A percentile compares a stretch with the other conserved stretches of the same genome.
phyloP scores from a whole-genome alignment of 64 coral and sea anemone species.

The Montipora efflorescens region DNA sequence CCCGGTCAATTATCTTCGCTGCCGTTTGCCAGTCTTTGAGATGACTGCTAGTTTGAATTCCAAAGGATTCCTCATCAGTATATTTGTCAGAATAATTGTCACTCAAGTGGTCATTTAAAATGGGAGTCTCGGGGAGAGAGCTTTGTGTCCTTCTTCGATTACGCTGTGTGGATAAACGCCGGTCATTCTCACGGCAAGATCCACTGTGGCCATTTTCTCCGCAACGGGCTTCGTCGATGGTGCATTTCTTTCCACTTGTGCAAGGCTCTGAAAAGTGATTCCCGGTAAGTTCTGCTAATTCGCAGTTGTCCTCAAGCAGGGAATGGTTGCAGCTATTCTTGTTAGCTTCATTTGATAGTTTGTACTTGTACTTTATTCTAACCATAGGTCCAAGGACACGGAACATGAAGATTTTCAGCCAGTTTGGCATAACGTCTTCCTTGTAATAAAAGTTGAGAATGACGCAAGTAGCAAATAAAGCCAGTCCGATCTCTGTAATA shows the following conservation, averaged over 20 bases:
- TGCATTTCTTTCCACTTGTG: background rate
- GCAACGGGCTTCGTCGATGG: background rate
- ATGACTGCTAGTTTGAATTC: constrained; percentile 12
- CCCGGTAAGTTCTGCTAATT: constrained; percentile 35
- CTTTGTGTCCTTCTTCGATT: constrained; percentile 24
- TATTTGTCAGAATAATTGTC: background rate
- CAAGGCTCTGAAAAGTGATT: background rate
- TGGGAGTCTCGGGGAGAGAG: constrained; percentile 41
- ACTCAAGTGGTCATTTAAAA: constrained; percentile 16
- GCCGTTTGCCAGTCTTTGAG: constrained; percentile 85
- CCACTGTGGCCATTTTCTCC: constrained; percentile 12
- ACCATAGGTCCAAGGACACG: constrained; percentile 71
- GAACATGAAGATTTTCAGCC: constrained; percentile 76
- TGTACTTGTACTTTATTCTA: constrained; percentile 53
- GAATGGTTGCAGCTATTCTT: constrained; percentile 6
- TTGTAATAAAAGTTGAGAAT: constrained; percentile 92
- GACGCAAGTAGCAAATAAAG: constrained; percentile 77
- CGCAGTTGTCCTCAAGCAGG: constrained; percentile 46
- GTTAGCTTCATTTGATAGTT: background rate
- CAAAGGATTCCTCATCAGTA: background rate
- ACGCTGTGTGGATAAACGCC: constrained; percentile 20
- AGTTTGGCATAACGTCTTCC: constrained; percentile 71
- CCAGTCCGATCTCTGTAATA: constrained; percentile 83
- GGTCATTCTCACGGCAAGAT: background rate
- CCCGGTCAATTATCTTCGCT: constrained; percentile 82